phyloP scores from a whole-genome alignment of 2,888 invertebrate species.

The Phoenoteleia sp. region DNA sequence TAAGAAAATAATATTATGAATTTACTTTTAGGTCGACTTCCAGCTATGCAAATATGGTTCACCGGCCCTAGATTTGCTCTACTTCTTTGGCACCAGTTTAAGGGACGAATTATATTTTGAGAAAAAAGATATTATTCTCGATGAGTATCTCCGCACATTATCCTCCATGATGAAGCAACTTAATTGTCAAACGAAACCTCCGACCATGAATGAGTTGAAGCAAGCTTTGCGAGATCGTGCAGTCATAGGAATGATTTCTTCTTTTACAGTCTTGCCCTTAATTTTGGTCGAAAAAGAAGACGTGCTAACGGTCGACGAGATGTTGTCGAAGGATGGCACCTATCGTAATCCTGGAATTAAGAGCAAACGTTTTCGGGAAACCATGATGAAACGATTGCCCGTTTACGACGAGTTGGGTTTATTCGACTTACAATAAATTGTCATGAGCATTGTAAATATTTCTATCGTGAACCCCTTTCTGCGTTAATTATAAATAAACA shows the following conservation, averaged over 20 bases:
- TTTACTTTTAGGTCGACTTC: constrained; percentile 87
- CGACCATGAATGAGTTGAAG: constrained; percentile 75
- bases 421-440: constrained; percentile 79
- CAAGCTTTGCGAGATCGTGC: constrained; percentile 73
- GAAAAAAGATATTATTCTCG: constrained; percentile 73
- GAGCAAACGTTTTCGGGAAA: constrained; percentile 68
- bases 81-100: constrained; percentile 86
- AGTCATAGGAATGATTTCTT: constrained; percentile 75
- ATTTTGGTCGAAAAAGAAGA: constrained; percentile 78
- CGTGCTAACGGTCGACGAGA: constrained; percentile 77
- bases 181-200: constrained; percentile 78
- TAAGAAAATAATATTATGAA: too few species aligned
- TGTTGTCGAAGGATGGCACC: constrained; percentile 68
- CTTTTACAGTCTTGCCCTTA: constrained; percentile 78
- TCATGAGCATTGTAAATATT: too few species aligned
- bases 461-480: too few species aligned
- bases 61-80: constrained; percentile 87
- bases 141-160: constrained; percentile 78
- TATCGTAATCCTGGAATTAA: constrained; percentile 65
- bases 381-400: constrained; percentile 78
- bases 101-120: constrained; percentile 74
- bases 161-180: constrained; percentile 77
- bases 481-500: too few species aligned
- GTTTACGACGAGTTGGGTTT: constrained; percentile 78
- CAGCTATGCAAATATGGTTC: constrained; percentile 86